A percentile compares a stretch with the other conserved stretches of the same genome.
These are phyloP conservation scores for Leptodactylus fuscus DNA, from an alignment of 2,113 vertebrate genomes.

Conservation along the genomic window DNA sequence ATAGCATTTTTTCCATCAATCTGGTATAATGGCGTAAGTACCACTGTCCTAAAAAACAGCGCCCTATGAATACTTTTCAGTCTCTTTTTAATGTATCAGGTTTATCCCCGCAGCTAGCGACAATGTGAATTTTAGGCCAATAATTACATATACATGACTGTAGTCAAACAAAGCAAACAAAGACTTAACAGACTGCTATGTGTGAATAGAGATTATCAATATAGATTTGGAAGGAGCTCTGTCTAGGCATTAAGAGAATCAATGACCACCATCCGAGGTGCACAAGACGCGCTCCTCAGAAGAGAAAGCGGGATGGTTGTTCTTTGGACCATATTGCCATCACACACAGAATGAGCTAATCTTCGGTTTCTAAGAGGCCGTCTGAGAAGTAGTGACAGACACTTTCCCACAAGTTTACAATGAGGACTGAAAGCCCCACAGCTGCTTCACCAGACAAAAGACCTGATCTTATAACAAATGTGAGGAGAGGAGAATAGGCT, in stretches of 20 bases:
- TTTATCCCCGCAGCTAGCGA: not conserved
- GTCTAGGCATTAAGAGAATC: not conserved
- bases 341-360: slow-evolving; percentile 55
- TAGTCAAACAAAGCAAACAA: not conserved
- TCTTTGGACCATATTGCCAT: slow-evolving; percentile 46
- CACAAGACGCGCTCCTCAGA: slow-evolving; percentile 15
- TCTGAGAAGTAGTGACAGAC: slow-evolving; percentile 74
- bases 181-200: not conserved
- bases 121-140: not conserved
- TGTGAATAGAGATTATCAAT: not conserved
- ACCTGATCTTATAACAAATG: slow-evolving; percentile 63
- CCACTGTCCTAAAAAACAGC: too few relatives aligned
- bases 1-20: too few relatives aligned
- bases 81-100: not conserved
- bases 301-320: not conserved
- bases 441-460: slow-evolving; percentile 73
- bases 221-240: not conserved
- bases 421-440: slow-evolving; percentile 74
- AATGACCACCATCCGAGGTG: slow-evolving; percentile 34
- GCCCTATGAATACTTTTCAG: not conserved
- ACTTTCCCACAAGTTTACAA: slow-evolving; percentile 81
- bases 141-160: slow-evolving; percentile 1
- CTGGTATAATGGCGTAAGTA: too few relatives aligned
- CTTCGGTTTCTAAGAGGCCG: slow-evolving; percentile 69
- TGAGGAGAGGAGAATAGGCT: slow-evolving; percentile 38